Evolutionary conservation across 23 tunicate genomes (phyloP).

Genomic region (Clavelina lepadiformis): DNA sequence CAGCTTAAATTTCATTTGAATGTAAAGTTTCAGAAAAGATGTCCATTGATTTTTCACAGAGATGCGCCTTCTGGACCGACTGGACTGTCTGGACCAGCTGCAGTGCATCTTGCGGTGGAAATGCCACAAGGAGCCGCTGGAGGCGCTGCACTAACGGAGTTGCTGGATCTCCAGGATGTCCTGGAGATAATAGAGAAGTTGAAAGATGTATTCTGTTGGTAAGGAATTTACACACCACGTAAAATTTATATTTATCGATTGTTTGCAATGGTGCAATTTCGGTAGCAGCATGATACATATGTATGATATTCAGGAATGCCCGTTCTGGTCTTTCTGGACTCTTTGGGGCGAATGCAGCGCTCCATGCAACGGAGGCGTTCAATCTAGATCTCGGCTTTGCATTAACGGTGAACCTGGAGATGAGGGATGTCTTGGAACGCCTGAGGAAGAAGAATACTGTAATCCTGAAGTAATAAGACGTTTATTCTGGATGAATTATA

Average conservation of each 20-base stretch:
- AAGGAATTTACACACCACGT: too few species aligned
- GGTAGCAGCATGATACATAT: too few species aligned
- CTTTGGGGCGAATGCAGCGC: slow-evolving; percentile 57
- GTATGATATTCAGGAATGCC: too few species aligned
- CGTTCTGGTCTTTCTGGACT: slow-evolving; percentile 52
- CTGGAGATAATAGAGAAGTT: slow-evolving; percentile 20
- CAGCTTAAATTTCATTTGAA: too few species aligned
- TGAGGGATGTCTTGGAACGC: slow-evolving; percentile 18
- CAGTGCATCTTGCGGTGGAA: slow-evolving; percentile 16
- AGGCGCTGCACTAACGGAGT: slow-evolving; percentile 19
- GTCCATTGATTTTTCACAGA: slow-evolving; percentile 17
- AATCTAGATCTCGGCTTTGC: slow-evolving; percentile 29
- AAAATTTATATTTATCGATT: too few species aligned
- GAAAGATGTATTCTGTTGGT: not conserved
- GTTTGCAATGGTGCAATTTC: too few species aligned
- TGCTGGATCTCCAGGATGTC: slow-evolving; percentile 37
- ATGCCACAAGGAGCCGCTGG: slow-evolving; percentile 9
- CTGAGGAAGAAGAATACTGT: slow-evolving; percentile 6
- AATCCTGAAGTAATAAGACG: slow-evolving; percentile 14
- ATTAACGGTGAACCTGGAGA: slow-evolving; percentile 41
- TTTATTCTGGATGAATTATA: too few species aligned
- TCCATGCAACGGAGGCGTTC: slow-evolving; percentile 44
- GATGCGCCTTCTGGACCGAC: slow-evolving; percentile 39
- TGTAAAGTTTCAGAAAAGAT: too few species aligned
- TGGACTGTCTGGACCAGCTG: slow-evolving; percentile 50